Conservation (phyloP, 1,140 invertebrate genomes). For the Protaetia brevitarsis region DNA sequence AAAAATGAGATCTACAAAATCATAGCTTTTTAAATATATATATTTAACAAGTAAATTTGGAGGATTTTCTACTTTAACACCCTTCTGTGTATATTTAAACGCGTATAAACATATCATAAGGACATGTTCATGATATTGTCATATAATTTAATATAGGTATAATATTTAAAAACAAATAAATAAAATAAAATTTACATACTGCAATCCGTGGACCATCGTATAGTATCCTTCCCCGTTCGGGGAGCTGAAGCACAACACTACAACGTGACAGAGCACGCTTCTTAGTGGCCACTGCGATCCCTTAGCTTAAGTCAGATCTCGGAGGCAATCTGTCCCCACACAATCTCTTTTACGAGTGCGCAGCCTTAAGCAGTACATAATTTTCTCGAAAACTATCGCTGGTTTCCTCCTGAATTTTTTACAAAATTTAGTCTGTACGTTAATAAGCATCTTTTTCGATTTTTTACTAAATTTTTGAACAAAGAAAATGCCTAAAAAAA, state of each 20-base stretch:
- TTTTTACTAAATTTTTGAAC: not conserved
- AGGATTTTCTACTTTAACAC: no score
- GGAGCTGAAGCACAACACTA: slow-evolving; percentile 36
- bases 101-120: no score
- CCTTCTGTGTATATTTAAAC: no score
- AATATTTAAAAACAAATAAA: not conserved
- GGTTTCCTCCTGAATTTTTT: slow-evolving; percentile 22
- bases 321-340: slow-evolving; percentile 37
- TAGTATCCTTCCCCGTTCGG: slow-evolving; percentile 34
- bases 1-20: no score
- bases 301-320: slow-evolving; percentile 38
- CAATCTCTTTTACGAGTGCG: slow-evolving; percentile 35
- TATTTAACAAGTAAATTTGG: no score
- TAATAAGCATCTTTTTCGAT: not conserved
- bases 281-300: slow-evolving; percentile 44
- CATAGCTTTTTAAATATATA: no score
- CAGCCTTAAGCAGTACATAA: slow-evolving; percentile 29
- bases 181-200: slow-evolving; percentile 35
- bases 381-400: slow-evolving; percentile 26
- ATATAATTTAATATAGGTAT: slow-evolving; percentile 23
- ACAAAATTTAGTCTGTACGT: not conserved
- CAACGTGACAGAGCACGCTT: slow-evolving; percentile 43
- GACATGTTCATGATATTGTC: slow-evolving; percentile 5
- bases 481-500: not conserved
- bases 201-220: slow-evolving; percentile 45